Evolutionary conservation across 2,888 invertebrate species (phyloP), one percentile per base, ranked within the genome.

Genomic region (Orchesella flavescens): DNA sequence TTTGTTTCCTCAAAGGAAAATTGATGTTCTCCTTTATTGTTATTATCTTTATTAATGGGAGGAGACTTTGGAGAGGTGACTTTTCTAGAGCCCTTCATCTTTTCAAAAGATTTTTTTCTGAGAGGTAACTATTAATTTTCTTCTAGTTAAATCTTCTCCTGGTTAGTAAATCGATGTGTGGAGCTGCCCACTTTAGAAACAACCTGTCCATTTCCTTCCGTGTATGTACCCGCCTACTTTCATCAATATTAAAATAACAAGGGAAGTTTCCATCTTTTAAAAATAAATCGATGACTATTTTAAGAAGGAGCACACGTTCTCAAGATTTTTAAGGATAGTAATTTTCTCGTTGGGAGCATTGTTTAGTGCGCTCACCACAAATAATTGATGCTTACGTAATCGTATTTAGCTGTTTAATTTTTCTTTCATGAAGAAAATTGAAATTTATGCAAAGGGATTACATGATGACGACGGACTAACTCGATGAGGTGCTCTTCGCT

Each of bases 221-320:
- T n/a, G n/a, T n/a, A n/a, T 34, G 2, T 34, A 34, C 34, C 59
- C 73, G 73, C 73, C 73, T 46, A 73, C 73, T 73, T 73, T 73
- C 73, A 73, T 73, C 73, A 73, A 61, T 61, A 73, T 24, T 5
- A 61, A 57, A 43, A 72, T 19, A 57, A 34, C 49, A 53, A 71
- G 68, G 49, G 49, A 71, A 34, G 55, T 72, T 34, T 55, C 57
- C 55, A 57, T 72, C 55, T 72, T 57, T 17, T 17, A 72, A 72
- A 69, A 53, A 19, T 23, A 53, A 69, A 69, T 69, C 0, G 69
- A 23, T 34, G 34, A 34, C 34, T 34, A 34, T 34, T 34, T 34
- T 10, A n/a, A n/a, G 53, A 53, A 53, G 53, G 2, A 53, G 53
- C 53, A 13, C 53, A 13, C 53, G 53, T n/a, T 53, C 53, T 13